Evolutionary conservation across 2,888 invertebrate genomes (phyloP), one percentile per base, ranked within the genome.

Genomic region (Vanessa cardui): DNA sequence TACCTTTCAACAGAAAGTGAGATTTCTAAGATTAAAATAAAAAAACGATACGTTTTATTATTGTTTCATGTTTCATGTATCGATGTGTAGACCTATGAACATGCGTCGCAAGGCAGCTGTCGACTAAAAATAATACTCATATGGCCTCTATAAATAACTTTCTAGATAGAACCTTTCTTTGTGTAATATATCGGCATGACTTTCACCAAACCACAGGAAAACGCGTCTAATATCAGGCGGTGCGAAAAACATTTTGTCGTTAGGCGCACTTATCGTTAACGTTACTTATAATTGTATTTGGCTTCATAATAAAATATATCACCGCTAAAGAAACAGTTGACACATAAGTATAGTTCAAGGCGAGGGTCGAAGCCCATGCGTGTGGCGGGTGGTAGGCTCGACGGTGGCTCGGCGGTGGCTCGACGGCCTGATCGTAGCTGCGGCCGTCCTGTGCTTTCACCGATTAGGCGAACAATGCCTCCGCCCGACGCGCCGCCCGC

Each of bases 381-480:
- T 3, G 9, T 18, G 18, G 20, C 49, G 49, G 49, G n/a, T n/a
- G n/a, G n/a, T n/a, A n/a, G n/a, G n/a, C n/a, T n/a, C 49, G 49
- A 7, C n/a, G 49, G 49, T n/a, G n/a, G 20, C 44, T 59, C 50
- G 56, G 64, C 67, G 68, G 52, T 16, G 47, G 52, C 46, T 15
- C 46, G 46, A 6, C 68, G 33, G 52, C 61, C 62, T 60, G 68
- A 49, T n/a, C 61, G 50, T 15, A 18, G 61, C 50, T n/a, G 31
- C 31, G 58, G 73, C 76, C 18, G 76, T 80, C 81, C 82, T 74
- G 81, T 82, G 83, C 89, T 89, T 88, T 89, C 89, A 83, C 88
- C 79, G 81, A 85, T 86, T 80, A 83, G 80, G 78, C 81, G 75
- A 79, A 80, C 83, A 78, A 80, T 77, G 80, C 78, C 75, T 67